Evolutionary conservation across 2,888 invertebrate species (phyloP), one percentile per base, ranked within the genome.

Genomic region (Drosophila seclusa): DNA sequence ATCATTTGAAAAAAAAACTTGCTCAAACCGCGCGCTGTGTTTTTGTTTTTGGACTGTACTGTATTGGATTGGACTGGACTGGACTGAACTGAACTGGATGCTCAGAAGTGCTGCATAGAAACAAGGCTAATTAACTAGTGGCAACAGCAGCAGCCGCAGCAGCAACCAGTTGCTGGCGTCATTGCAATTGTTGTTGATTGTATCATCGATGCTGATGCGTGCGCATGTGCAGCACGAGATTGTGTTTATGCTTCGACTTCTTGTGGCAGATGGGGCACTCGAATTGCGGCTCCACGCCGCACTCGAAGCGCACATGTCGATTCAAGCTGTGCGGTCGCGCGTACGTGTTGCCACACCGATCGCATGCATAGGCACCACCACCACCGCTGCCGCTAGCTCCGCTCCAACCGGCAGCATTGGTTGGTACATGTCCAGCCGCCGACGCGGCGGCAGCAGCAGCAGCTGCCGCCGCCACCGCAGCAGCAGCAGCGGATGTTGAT

Each of bases 221-320:
- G 84, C 93, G 93, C 93, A 93, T 93, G 79, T 93, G 93, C 87
- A 93, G 86, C 80, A 93, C 93, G 81, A 93, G 91, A 89, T 93
- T 93, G 81, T 93, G 93, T 92, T 93, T 93, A 87, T 93, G 93
- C 89, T 93, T 93, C 53, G 93, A 95, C 86, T 94, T 94, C 91
- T 95, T 95, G 87, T 94, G 94, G 91, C 95, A 95, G 82, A 95
- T 93, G 42, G 94, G 94, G 77, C 95, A 95, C 76, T 95, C 94
- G 90, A 95, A 95, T 83, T 94, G 94, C 1, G 95, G 95, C 80
- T 94, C 95, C 65, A 94, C 93, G 61, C 95, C 95, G 80, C 95
- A 95, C 83, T 95, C 95, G 89, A 95, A 95, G 68, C 94, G 94
- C 65, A 95, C 93, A 85, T 95, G 95, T 58, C 95, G 92, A 81